These are phyloP conservation scores for Eublepharis macularius DNA, from an alignment of 2,113 vertebrate genomes.

Conservation along the genomic window DNA sequence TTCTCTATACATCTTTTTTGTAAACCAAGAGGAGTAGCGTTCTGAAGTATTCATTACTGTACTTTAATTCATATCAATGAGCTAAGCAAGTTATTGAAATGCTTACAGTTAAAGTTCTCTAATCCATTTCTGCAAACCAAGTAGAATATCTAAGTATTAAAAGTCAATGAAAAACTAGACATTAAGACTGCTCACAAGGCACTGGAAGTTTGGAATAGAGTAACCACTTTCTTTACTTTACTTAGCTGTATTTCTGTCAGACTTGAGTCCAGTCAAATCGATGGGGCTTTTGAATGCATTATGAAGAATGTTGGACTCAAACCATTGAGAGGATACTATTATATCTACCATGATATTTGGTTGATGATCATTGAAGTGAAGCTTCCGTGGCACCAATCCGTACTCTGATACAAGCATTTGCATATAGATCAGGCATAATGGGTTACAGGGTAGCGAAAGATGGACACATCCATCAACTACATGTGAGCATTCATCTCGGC, in stretches of 20 bases:
- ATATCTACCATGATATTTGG: not conserved
- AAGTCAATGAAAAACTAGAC: constrained; percentile 4
- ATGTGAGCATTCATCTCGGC: not conserved
- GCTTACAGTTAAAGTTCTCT: not conserved
- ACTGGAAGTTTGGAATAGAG: not conserved
- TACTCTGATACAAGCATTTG: not conserved
- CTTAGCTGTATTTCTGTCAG: not conserved
- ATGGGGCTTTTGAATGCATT: not conserved
- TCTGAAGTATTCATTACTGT: not conserved
- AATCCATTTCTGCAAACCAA: constrained; percentile 17
- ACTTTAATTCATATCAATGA: constrained; percentile 13
- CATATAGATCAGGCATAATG: not conserved
- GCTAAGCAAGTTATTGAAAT: constrained; percentile 11
- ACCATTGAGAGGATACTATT: not conserved
- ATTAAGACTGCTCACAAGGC: not conserved
- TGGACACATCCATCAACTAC: not conserved
- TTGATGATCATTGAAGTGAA: not conserved
- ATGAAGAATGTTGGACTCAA: not conserved
- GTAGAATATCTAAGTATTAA: constrained; percentile 17
- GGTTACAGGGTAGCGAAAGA: too few relatives aligned
- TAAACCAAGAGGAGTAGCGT: not conserved
- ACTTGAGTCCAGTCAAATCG: not conserved
- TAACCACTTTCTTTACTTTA: not conserved
- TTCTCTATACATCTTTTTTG: not conserved
- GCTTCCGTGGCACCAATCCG: not conserved